Percentiles rank a stretch among this genome's conserved stretches.
phyloP scores from a whole-genome alignment of 1,140 invertebrate species.

The Lasioglossum albipes region DNA sequence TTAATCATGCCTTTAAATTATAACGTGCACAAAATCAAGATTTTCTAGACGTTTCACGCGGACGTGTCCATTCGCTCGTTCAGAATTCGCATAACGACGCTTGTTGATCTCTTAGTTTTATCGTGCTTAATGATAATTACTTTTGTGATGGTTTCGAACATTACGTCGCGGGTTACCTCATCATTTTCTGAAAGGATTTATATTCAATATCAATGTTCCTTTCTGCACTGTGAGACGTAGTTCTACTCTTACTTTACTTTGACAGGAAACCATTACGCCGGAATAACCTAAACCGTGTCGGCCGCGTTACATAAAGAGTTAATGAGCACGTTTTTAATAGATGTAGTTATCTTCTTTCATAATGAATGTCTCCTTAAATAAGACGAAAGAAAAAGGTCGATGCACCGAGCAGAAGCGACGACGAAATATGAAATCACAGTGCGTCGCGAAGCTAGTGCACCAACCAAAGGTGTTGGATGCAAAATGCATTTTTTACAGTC shows the following conservation, averaged over 20 bases:
- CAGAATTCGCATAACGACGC: too few species aligned
- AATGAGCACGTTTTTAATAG: constrained; percentile 19
- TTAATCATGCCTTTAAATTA: too few species aligned
- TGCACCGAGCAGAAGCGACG: background rate
- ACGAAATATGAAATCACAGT: too few species aligned
- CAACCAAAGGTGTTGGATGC: too few species aligned
- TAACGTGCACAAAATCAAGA: too few species aligned
- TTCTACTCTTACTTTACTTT: constrained; percentile 5
- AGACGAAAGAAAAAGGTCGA: background rate
- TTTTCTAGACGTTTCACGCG: too few species aligned
- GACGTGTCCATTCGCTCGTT: too few species aligned
- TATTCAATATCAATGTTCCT: background rate
- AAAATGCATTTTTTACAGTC: too few species aligned
- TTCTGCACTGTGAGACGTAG: background rate
- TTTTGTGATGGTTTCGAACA: background rate
- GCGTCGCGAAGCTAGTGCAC: too few species aligned
- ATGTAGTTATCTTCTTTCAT: constrained; percentile 14
- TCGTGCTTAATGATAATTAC: background rate
- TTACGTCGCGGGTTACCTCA: background rate
- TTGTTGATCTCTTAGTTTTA: background rate
- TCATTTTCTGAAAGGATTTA: background rate
- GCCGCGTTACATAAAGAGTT: constrained; percentile 22
- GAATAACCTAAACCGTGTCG: constrained; percentile 8
- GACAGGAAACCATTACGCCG: constrained; percentile 3
- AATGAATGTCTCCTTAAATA: constrained; percentile 18